Base-by-base conservation (phyloP, 2,888 invertebrate species). In the Ophion ellenae region DNA sequence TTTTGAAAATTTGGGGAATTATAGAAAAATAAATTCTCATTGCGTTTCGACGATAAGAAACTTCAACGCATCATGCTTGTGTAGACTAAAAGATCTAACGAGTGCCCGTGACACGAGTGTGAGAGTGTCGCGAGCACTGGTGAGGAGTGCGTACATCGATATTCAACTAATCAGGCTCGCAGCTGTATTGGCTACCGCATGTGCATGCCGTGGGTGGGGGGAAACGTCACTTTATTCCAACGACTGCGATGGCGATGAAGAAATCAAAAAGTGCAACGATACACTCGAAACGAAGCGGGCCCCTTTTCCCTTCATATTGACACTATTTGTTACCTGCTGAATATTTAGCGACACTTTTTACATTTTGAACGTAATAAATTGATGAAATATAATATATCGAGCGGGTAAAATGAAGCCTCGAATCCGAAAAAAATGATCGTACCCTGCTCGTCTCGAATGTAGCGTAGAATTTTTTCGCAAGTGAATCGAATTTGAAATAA, bases 151-250 rank as follows among this genome's bases (percentile, higher is more conserved):
- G 36, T 24, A 70, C 63, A 75, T 47, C 57, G 73, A 78, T 75
- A 32, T 70, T 28, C 32, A 63, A 32, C 32, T 20, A 71, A 74
- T 57, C 81, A 57, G 77, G 64, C 28, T 57, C 53, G 53, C 53
- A 53, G 53, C 74, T 53, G 59, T 77, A 77, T 36, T 14, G 47
- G 71, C 53, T 84, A 81, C 75, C 75, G 63, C 45, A 40, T 66
- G 61, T 71, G 63, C 85, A 85, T 85, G 85, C 85, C 71, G 77
- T 32, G 36, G 63, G 71, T 17, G 59, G 81, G 77, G 63, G 59
- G 36, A 32, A 53, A 61, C 61, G 81, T 67, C 11, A 69, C 53
- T 53, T 5, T 17, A 2, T 53, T 53, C 53, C 53, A 53, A 14
- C 53, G 53, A 53, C 53, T 53, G 53, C 14, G 53, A 53, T 53